Conservation (phyloP, 1,140 invertebrate species). For the Bradysia coprophila region DNA sequence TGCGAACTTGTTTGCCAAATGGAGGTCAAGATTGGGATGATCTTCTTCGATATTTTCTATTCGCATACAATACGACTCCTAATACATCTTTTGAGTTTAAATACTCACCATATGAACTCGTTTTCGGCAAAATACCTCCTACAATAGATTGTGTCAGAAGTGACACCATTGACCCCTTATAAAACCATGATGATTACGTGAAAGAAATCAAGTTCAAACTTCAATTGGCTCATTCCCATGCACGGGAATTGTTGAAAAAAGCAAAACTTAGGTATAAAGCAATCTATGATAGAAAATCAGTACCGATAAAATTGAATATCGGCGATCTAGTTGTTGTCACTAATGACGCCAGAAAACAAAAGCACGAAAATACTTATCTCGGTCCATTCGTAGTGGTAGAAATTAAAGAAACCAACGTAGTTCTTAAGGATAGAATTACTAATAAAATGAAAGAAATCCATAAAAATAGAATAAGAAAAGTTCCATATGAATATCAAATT, state of each 20-base stretch:
- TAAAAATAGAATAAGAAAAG: neutral
- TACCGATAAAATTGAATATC: neutral
- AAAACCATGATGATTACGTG: constrained; percentile 6
- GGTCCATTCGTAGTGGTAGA: neutral
- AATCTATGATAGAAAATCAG: neutral
- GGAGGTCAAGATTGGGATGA: constrained; percentile 2
- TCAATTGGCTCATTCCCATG: constrained; percentile 2
- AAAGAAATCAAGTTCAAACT: constrained; percentile 6
- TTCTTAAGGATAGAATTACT: neutral
- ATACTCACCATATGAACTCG: constrained; percentile 8
- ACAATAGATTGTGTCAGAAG: neutral
- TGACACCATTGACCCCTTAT: constrained; percentile 5
- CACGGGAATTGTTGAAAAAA: neutral
- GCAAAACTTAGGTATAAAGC: neutral
- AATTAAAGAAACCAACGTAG: neutral
- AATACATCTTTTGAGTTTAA: constrained; percentile 1
- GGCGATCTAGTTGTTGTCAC: neutral
- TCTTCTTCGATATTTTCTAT: constrained; percentile 3
- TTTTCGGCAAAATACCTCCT: constrained; percentile 6
- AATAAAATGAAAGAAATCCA: neutral
- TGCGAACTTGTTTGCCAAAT: constrained; percentile 2
- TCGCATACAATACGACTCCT: constrained; percentile 1
- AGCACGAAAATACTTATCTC: neutral
- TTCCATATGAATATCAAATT: too few species aligned
- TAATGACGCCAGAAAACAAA: neutral